Conservation (phyloP, 2,113 vertebrate genomes). For the Neoarius graeffei region DNA sequence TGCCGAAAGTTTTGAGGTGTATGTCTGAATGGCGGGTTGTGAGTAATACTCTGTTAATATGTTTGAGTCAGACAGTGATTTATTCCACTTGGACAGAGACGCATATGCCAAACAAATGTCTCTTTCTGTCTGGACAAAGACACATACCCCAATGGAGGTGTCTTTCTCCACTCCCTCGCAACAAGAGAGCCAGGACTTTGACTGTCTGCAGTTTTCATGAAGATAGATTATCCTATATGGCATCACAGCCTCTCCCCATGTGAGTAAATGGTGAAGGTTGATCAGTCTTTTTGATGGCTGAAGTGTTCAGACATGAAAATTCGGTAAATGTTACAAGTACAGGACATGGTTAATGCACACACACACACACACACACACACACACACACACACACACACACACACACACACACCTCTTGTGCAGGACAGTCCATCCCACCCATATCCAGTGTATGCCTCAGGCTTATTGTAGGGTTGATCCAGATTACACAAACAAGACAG, state of each 20-base stretch:
- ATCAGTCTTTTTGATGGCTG: neutral
- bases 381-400: neutral
- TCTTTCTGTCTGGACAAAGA: constrained; percentile 40
- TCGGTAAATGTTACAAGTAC: neutral
- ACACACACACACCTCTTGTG: constrained; percentile 9
- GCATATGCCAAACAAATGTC: constrained; percentile 43
- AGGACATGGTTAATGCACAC: neutral
- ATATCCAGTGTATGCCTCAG: constrained; percentile 34
- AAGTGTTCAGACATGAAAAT: constrained; percentile 3
- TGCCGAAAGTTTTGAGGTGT: neutral
- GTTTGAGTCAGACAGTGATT: constrained; percentile 50
- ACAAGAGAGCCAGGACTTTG: constrained; percentile 22
- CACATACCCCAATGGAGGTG: constrained; percentile 40
- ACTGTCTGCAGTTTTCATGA: constrained; percentile 13
- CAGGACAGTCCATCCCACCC: constrained; percentile 11
- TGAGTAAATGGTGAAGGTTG: constrained; percentile 27
- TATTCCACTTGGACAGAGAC: constrained; percentile 43
- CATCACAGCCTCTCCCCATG: constrained; percentile 3
- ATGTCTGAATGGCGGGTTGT: constrained; percentile 12
- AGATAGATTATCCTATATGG: constrained; percentile 42
- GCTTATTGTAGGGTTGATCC: constrained; percentile 25
- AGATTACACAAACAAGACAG: constrained; percentile 12
- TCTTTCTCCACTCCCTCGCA: constrained; percentile 39
- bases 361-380: constrained; percentile 7
- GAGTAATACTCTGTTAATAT: constrained; percentile 52